Percentiles rank a stretch among this genome's conserved stretches.
Conservation (phyloP, 2,113 vertebrate species). For the Mungos mungo region DNA sequence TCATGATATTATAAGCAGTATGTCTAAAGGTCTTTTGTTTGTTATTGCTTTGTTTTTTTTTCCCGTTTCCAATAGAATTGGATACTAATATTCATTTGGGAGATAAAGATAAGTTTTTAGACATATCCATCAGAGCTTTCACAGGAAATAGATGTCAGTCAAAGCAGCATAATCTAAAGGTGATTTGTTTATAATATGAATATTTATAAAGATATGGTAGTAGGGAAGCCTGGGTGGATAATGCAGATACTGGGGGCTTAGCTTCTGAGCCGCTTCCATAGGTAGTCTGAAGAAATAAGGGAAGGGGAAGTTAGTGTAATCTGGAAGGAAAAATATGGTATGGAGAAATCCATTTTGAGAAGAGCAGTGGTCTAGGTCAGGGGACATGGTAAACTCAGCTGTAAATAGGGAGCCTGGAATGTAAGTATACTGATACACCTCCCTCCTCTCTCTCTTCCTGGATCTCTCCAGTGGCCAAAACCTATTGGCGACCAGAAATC, state of each 20-base stretch:
- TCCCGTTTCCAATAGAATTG: neutral
- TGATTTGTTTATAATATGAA: neutral
- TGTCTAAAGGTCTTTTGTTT: neutral
- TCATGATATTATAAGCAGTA: neutral
- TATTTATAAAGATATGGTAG: neutral
- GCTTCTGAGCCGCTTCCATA: neutral
- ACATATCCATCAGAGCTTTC: neutral
- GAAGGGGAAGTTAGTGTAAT: neutral
- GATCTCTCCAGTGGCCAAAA: neutral
- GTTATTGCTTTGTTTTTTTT: neutral
- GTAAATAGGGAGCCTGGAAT: neutral
- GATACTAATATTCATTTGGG: neutral
- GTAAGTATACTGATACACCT: neutral
- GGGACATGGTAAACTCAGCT: neutral
- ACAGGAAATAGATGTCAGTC: neutral
- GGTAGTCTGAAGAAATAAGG: neutral
- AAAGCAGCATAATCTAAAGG: neutral
- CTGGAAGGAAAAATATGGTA: neutral
- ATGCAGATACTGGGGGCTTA: neutral
- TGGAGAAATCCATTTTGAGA: neutral
- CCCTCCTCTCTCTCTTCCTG: neutral
- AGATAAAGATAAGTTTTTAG: neutral
- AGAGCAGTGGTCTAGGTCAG: neutral
- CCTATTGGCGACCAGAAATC: neutral
- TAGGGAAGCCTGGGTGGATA: neutral